phyloP scores from a whole-genome alignment of 2,888 invertebrate genomes.

The Andrena dorsata region DNA sequence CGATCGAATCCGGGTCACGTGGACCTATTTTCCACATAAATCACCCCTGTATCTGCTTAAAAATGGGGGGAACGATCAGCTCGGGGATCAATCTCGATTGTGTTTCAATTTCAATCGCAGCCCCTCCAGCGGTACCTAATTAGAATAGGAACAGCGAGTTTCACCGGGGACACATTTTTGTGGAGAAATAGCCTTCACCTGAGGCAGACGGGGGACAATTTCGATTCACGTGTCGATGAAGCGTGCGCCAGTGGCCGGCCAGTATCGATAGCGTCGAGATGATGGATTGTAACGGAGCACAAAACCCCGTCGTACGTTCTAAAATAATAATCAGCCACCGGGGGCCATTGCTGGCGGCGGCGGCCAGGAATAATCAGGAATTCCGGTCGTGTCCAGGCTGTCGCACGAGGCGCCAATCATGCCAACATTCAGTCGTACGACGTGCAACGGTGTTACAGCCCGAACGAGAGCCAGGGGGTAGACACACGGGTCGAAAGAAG shows the following conservation, averaged over 20 bases:
- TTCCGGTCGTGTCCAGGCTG: constrained; percentile 79
- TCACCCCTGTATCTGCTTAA: neutral
- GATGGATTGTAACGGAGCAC: constrained; percentile 69
- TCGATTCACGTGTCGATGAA: constrained; percentile 34
- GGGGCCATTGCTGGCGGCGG: constrained; percentile 56
- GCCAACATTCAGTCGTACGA: constrained; percentile 82
- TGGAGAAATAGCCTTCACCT: neutral
- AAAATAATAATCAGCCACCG: constrained; percentile 77
- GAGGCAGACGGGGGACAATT: constrained; percentile 32
- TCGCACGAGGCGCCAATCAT: constrained; percentile 82
- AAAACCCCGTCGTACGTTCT: constrained; percentile 69
- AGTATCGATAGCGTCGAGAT: constrained; percentile 69
- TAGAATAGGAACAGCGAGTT: neutral
- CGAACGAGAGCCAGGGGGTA: constrained; percentile 55
- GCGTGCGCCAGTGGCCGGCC: constrained; percentile 31
- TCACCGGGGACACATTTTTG: neutral
- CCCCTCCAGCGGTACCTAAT: neutral
- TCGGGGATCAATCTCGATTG: neutral
- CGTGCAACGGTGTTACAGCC: constrained; percentile 67
- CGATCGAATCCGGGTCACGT: constrained; percentile 28
- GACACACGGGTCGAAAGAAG: constrained; percentile 54
- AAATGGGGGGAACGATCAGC: neutral
- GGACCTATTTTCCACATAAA: constrained; percentile 10
- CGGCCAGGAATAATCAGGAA: constrained; percentile 78
- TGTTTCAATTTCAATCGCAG: neutral